Percentiles rank a stretch among this genome's conserved stretches.
Conservation (phyloP, 2,113 vertebrate species). For the Brachypodius melanocephalos region DNA sequence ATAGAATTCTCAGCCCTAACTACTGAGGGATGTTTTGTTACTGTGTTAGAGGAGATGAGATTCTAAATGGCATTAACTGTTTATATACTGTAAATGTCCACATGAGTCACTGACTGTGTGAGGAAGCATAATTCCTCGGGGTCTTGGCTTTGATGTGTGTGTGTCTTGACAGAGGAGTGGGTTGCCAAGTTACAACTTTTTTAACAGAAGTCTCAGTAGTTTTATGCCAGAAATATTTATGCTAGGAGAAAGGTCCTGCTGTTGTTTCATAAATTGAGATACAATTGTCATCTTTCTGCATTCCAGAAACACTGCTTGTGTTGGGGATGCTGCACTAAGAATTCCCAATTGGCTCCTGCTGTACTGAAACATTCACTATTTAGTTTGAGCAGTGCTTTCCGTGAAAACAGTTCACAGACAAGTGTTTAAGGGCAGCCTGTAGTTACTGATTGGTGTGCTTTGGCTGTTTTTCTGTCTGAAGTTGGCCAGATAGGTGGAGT, state of each 20-base stretch:
- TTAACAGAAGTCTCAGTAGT: background rate
- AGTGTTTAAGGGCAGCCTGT: background rate
- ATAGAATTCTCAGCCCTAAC: background rate
- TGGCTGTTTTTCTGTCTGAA: background rate
- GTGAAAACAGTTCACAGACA: background rate
- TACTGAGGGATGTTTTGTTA: background rate
- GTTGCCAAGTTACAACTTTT: background rate
- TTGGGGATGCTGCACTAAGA: background rate
- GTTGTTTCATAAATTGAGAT: background rate
- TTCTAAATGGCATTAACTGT: background rate
- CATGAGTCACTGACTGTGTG: accelerated
- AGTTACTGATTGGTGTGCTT: background rate
- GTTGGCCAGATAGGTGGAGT: background rate
- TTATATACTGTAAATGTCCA: background rate
- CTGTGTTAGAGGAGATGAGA: background rate
- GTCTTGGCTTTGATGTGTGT: background rate
- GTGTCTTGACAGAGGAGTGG: background rate
- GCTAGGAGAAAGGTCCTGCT: background rate
- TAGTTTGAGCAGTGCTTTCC: background rate
- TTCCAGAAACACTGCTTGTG: background rate
- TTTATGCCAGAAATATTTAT: background rate
- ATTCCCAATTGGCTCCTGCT: background rate
- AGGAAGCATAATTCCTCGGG: background rate
- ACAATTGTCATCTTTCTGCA: background rate
- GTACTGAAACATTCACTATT: background rate